Evolutionary conservation across 37 sponge, comb jelly and placozoan genomes (phyloP), one percentile per base, ranked within the genome.

Genomic region (Axinella damicornis): DNA sequence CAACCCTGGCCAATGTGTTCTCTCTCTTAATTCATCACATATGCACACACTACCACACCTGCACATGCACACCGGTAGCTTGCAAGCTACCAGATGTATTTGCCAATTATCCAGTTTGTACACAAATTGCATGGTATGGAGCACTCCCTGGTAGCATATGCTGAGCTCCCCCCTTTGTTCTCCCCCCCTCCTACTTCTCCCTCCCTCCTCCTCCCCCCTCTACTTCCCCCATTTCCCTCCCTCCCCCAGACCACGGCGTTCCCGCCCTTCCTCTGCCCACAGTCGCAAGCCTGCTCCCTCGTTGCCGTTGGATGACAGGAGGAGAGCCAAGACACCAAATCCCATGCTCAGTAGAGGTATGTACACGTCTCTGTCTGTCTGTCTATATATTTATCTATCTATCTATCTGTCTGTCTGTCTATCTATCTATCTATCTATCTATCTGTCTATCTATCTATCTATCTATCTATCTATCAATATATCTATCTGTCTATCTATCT

Each of bases 261-360:
- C 16, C 1, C 40, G 36, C 69, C 69, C 36, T 62, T 2, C 63
- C 21, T 34, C 37, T 20, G 21, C 36, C 33, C 9, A 69, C 69
- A 80, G 90, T 4, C 89, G 80, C 21, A 78, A 85, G 28, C 83
- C 87, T 33, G 37, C 85, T 21, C 65, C 79, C 34, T 77, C 79
- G 0, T 80, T 86, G 32, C 86, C 87, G 40, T 60, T 76, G 16
- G 61, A 56, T 15, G 81, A 85, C 54, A 82, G 85, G 57, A 38
- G 71, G 27, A 27, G 40, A 11, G 72, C 28, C 1, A 52, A 62
- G 27, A 62, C 63, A 28, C 27, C 63, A 2, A 69, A 69, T 6
- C n/a, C n/a, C 28, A 61, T 22, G 27, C 27, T 27, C 62, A 61
- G 62, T 11, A 27, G 27, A 69, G 12, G 28, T 32, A 35, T 21